Evolutionary conservation across 2,113 vertebrate genomes (phyloP).

Genomic region (Kryptolebias marmoratus): DNA sequence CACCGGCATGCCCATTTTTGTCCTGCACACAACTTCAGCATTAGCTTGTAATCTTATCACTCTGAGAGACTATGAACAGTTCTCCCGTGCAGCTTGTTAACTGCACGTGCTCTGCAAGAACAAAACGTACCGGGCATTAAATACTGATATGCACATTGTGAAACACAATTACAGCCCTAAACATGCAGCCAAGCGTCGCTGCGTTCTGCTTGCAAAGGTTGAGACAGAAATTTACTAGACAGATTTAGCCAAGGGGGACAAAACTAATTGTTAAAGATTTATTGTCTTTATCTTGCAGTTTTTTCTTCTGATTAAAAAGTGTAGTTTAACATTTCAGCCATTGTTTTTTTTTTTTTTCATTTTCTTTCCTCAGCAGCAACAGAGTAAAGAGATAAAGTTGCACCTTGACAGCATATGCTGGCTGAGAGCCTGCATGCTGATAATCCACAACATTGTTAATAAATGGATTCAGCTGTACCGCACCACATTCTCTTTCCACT

Average conservation of each 20-base stretch:
- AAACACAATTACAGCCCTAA: constrained; percentile 16
- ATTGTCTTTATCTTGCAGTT: too few species aligned
- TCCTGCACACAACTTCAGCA: not conserved
- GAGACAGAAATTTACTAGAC: too few species aligned
- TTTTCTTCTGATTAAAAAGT: constrained; percentile 4
- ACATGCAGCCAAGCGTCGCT: not conserved
- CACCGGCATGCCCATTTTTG: not conserved
- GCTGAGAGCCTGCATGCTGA: not conserved
- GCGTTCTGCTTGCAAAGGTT: too few species aligned
- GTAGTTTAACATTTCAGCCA: constrained; percentile 27
- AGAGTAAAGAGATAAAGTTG: not conserved
- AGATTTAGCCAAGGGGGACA: too few species aligned
- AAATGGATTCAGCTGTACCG: not conserved
- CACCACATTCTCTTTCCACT: not conserved
- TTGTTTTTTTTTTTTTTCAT: not conserved
- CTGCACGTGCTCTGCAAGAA: not conserved
- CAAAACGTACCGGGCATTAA: constrained; percentile 21
- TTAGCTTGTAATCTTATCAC: constrained; percentile 18
- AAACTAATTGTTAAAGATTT: too few species aligned
- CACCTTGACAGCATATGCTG: not conserved
- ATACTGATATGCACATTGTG: not conserved
- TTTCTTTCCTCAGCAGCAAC: not conserved
- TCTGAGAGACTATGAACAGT: not conserved
- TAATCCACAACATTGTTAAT: too few species aligned
- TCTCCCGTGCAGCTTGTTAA: constrained; percentile 3